Base-by-base conservation (phyloP, 2,888 invertebrate species). In the Luperina testacea region DNA sequence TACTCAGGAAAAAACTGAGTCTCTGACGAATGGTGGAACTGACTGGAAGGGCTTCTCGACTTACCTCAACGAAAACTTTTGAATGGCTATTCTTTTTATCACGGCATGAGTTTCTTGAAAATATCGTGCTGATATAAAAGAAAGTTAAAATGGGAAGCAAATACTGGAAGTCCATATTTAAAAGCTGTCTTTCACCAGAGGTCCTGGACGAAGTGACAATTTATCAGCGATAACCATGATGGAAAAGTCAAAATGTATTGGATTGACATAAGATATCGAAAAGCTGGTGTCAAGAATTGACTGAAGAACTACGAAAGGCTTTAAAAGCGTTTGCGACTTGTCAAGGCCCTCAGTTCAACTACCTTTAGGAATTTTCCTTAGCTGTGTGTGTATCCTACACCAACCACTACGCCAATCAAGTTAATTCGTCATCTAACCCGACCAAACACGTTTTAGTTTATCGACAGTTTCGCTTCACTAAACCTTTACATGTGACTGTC, bases 401-500 rank as follows among this genome's bases (percentile, higher is more conserved):
- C n/a, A 27, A 70, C n/a, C 1, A 45, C 20, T 59, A 51, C 15
- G 2, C 2, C 15, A 42, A 68, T 65, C 27, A 48, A 71, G 48
- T 73, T 65, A 57, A 32, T 68, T 45, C 20, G 24, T 57, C n/a
- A 64, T 24, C 15, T 38, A 64, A 38, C 8, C 7, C 24, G 24
- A 53, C 17, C 15, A 45, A 75, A 68, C 2, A 27, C 24, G 9
- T 72, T 57, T 57, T 24, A 24, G 57, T 53, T 72, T 81, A 82
- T 85, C 88, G 82, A 88, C 53, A 73, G 24, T 20, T 63, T 72
- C 59, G 17, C 78, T 3, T 80, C 88, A 82, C 79, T 88, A 79
- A 38, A 11, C 15, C 53, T 27, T 45, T n/a, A 68, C 82, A 84
- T 82, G 84, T 85, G 88, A 81, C 82, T 85, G 76, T 85, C 82